A percentile compares a stretch with the other conserved stretches of the same genome.
Conservation (phyloP, 2,888 invertebrate species). For the Diadegma fenestrale region DNA sequence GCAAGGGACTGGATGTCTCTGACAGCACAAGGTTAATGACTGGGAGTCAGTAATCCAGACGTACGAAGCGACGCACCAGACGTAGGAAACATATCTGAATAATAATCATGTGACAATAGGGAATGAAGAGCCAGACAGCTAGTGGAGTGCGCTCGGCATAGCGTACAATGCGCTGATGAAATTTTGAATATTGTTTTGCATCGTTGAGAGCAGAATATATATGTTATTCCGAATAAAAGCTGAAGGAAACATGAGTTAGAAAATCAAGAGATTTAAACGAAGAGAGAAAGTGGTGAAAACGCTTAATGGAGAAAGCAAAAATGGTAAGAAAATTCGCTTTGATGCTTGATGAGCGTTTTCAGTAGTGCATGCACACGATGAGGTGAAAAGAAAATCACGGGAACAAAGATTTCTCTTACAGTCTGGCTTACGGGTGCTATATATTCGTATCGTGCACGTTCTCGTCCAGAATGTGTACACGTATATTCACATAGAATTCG, state of each 20-base stretch:
- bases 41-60: slow-evolving; percentile 34
- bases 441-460: slow-evolving; percentile 6
- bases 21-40: slow-evolving; percentile 1
- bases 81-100: slow-evolving; percentile 43
- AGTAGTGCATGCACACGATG: slow-evolving; percentile 36
- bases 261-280: background rate
- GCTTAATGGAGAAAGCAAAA: slow-evolving; percentile 9
- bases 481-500: background rate
- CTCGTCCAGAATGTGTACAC: background rate
- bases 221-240: slow-evolving; percentile 27
- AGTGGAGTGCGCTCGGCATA: slow-evolving; percentile 1
- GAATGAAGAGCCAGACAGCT: slow-evolving; percentile 28
- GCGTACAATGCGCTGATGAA: background rate
- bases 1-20: background rate
- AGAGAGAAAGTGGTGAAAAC: slow-evolving; percentile 4
- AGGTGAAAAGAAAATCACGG: slow-evolving; percentile 59
- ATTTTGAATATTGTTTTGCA: background rate
- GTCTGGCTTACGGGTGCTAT: slow-evolving; percentile 24
- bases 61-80: slow-evolving; percentile 11
- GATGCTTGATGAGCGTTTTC: slow-evolving; percentile 7
- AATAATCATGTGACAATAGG: slow-evolving; percentile 28
- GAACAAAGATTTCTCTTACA: slow-evolving; percentile 66
- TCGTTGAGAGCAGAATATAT: slow-evolving; percentile 13
- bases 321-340: slow-evolving; percentile 36
- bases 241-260: background rate